Percentiles rank a stretch among this genome's conserved stretches.
These are phyloP conservation scores for Standfussiana lucernea DNA, from an alignment of 2,888 invertebrate genomes.

Conservation along the genomic window DNA sequence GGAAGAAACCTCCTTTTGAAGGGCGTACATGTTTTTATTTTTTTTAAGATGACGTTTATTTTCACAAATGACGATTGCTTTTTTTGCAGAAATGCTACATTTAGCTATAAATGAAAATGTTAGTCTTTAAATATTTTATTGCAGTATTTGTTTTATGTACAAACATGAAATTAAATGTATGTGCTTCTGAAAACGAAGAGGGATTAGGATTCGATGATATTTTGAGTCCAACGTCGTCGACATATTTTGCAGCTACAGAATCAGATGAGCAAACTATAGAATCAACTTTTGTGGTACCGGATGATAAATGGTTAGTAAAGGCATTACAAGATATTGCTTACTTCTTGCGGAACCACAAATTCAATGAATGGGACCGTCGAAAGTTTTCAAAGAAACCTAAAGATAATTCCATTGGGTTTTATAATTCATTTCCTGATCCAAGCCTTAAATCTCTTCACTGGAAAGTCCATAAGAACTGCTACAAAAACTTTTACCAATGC, in stretches of 20 bases:
- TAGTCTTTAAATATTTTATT: not conserved
- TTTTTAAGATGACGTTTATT: not conserved
- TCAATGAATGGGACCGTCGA: conserved; percentile 91
- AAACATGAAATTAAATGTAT: conserved; percentile 2
- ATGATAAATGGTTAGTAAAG: conserved; percentile 82
- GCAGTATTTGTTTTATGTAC: conserved; percentile 4
- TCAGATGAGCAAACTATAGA: conserved; percentile 38
- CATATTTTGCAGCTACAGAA: not conserved
- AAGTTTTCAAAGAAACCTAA: conserved; percentile 79
- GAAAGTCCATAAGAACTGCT: conserved; percentile 91
- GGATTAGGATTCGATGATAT: conserved; percentile 20
- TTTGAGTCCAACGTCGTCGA: conserved; percentile 7
- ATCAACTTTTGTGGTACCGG: conserved; percentile 59
- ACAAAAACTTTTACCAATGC: conserved; percentile 89
- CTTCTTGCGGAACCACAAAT: conserved; percentile 91
- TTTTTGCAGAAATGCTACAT: not conserved
- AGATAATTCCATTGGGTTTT: conserved; percentile 72
- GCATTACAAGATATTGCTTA: conserved; percentile 91
- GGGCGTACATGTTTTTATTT: not conserved
- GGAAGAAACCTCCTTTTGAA: not conserved
- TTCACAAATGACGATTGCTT: not conserved
- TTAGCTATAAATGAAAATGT: conserved; percentile 23
- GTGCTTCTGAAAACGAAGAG: conserved; percentile 17
- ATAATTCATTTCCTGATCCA: conserved; percentile 89
- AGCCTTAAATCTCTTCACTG: conserved; percentile 91